Evolutionary conservation across 1,140 invertebrate species (phyloP), one percentile per base, ranked within the genome.

Genomic region (Polypedilum vanderplanki): DNA sequence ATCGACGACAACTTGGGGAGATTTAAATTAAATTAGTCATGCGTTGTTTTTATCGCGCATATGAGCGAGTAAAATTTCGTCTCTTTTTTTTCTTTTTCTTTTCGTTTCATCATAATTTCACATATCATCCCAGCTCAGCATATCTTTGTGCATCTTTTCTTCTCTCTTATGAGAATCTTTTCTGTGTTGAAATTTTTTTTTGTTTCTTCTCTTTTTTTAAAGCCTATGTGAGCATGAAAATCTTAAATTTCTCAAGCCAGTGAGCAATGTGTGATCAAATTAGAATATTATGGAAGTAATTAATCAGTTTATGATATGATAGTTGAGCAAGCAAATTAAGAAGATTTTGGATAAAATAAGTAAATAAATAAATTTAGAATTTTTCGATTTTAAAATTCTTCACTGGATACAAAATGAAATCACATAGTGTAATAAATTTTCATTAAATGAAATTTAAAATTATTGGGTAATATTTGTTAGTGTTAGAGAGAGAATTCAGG

Each of bases 11-110:
- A 57, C 46, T 57, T 57, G 46, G n/a, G 46, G 46, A n/a, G 46
- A 57, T 57, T 57, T 57, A 57, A 57, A 57, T 57, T 57, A 57
- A 57, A 57, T 57, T 57, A 57, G 46, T 57, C 46, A 57, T 57
- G 46, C 46, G 46, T 57, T 57, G 46, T 57, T 57, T 33, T 57
- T 57, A 57, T 57, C 24, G 24, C 24, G 24, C 24, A 33, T 33
- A 33, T 33, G 24, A 33, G 24, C 24, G 15, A 57, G 12, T 57
- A 15, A 57, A 57, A 57, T 15, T 57, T 12, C 24, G 4, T 57
- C n/a, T 57, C 12, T 57, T 57, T 15, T 15, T 57, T 15, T 57
- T 57, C 46, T 57, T 12, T 9, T 46, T 46, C 41, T 4, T 12
- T n/a, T 4, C 2, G 24, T 3, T 3, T 57, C 46, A n/a, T 57